Conservation (phyloP, 2,113 vertebrate genomes). For the Gobius niger region DNA sequence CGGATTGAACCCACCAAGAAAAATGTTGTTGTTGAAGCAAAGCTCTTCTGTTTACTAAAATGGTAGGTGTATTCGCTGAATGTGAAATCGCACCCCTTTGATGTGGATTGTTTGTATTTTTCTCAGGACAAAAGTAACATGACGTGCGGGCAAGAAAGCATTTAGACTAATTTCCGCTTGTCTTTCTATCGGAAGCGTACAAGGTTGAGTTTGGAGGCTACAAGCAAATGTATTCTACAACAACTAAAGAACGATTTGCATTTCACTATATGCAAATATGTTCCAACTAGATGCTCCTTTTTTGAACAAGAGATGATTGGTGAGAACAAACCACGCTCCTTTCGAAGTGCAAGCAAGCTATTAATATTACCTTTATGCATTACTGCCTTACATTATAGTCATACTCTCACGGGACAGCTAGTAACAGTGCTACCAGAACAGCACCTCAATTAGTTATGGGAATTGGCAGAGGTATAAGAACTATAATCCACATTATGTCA, state of each 20-base stretch:
- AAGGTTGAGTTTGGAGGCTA: background rate
- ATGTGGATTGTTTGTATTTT: background rate
- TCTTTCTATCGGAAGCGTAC: background rate
- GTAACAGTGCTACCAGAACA: no score
- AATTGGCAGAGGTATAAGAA: no score
- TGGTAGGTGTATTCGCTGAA: background rate
- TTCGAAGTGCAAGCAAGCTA: background rate
- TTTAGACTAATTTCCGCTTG: slow-evolving; percentile 15
- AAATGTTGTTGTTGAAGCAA: no score
- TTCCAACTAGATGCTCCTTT: slow-evolving; percentile 1
- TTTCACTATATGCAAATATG: background rate
- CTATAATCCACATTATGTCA: no score
- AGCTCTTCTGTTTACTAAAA: no score
- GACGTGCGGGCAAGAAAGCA: slow-evolving; percentile 27
- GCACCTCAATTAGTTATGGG: no score
- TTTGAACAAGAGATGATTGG: slow-evolving; percentile 7
- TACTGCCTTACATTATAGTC: background rate
- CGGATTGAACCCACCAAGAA: no score
- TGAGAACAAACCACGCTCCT: slow-evolving; percentile 1
- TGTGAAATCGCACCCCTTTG: background rate
- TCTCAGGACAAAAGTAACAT: slow-evolving; percentile 27
- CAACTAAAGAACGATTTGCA: background rate
- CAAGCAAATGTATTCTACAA: background rate
- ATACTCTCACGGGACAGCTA: no score
- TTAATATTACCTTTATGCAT: background rate